Conservation (phyloP, 2,113 vertebrate genomes). For the Rissa tridactyla region DNA sequence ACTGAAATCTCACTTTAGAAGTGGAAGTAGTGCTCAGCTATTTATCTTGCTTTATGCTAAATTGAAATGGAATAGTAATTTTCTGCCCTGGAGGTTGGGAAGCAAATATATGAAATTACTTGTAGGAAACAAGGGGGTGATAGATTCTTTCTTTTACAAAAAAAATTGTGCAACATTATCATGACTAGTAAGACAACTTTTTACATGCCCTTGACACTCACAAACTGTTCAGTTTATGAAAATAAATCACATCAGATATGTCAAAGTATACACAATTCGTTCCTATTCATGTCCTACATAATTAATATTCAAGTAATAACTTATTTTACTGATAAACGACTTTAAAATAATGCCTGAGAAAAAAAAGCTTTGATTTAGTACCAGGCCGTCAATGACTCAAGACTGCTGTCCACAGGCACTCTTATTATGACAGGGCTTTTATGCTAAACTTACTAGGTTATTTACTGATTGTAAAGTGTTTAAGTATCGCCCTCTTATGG, state of each 20-base stretch:
- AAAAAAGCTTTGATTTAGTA: not conserved
- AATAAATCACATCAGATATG: not conserved
- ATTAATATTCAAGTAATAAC: not conserved
- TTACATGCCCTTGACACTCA: not conserved
- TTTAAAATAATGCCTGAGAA: not conserved
- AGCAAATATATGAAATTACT: not conserved
- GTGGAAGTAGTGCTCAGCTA: not conserved
- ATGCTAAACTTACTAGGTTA: not conserved
- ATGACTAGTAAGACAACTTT: not conserved
- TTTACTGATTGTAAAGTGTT: not conserved
- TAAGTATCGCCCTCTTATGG: constrained; percentile 65
- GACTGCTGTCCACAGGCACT: not conserved
- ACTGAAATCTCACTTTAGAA: not conserved
- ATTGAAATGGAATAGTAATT: not conserved
- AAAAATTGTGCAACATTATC: not conserved
- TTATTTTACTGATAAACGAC: not conserved
- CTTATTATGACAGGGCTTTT: not conserved
- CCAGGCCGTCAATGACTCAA: not conserved
- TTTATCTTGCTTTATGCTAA: not conserved
- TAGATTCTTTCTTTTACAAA: not conserved
- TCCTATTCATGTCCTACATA: not conserved
- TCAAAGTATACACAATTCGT: not conserved
- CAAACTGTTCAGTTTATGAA: not conserved
- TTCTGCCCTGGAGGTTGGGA: not conserved
- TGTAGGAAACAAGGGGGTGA: not conserved